Evolutionary conservation across 1,140 invertebrate genomes (phyloP).

Genomic region (Myzus persicae): DNA sequence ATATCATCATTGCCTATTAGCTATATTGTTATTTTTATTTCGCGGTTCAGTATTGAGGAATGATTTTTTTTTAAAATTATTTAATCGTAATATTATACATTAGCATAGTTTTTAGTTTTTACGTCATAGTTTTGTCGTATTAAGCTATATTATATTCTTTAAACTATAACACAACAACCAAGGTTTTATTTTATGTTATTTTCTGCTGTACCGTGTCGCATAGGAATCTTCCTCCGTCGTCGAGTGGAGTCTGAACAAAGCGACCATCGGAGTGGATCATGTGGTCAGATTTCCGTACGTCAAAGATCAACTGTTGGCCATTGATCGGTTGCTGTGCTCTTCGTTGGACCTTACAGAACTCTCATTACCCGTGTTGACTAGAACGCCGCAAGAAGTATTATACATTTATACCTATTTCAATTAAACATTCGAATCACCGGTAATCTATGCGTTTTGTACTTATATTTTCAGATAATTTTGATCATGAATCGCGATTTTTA

Average conservation of each 20-base stretch:
- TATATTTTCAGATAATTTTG: not conserved
- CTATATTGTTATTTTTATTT: not conserved
- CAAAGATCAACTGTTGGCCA: not conserved
- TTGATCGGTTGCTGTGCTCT: slow-evolving; percentile 9
- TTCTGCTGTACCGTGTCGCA: not conserved
- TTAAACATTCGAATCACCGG: not conserved
- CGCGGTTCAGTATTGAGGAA: not conserved
- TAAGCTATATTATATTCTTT: not conserved
- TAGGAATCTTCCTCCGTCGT: slow-evolving; percentile 3
- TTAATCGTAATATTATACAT: too few relatives aligned
- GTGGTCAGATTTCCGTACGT: slow-evolving; percentile 2
- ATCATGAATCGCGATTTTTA: not conserved
- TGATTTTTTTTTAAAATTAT: not conserved
- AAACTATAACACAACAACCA: not conserved
- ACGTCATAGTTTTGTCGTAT: too few relatives aligned
- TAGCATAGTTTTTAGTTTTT: too few relatives aligned
- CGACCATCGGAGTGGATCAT: not conserved
- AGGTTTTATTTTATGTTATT: not conserved
- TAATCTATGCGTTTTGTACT: not conserved
- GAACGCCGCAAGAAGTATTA: slow-evolving; percentile 38
- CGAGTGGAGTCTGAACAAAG: slow-evolving; percentile 33
- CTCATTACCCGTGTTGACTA: not conserved
- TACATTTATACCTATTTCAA: not conserved
- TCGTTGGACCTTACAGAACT: slow-evolving; percentile 37
- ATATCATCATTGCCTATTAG: not conserved